Evolutionary conservation across 1,140 invertebrate species (phyloP).

Genomic region (Triops longicaudatus): DNA sequence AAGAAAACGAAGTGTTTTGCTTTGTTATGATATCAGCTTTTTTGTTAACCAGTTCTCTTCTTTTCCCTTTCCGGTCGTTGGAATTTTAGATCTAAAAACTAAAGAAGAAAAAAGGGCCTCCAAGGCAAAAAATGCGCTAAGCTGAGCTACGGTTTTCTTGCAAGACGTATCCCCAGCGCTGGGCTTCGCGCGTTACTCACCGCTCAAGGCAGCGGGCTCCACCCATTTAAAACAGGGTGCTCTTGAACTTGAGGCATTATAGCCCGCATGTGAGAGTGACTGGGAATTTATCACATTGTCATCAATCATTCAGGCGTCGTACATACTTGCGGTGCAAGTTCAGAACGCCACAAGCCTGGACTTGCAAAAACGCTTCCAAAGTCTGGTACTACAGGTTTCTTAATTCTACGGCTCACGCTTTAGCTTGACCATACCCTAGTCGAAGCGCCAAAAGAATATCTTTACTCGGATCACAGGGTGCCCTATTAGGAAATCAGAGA

Average conservation of each 20-base stretch:
- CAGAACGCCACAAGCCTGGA: too few species aligned
- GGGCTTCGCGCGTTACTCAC: not conserved
- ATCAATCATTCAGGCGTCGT: not conserved
- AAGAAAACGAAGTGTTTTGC: not conserved
- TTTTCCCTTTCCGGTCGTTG: not conserved
- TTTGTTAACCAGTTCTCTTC: not conserved
- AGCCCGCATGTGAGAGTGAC: not conserved
- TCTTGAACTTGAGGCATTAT: conserved; percentile 7
- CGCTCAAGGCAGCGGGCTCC: not conserved
- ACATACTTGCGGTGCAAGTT: too few species aligned
- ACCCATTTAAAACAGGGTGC: not conserved
- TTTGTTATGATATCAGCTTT: not conserved
- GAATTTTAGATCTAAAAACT: not conserved
- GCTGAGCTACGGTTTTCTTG: not conserved
- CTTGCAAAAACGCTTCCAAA: too few species aligned
- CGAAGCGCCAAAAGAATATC: too few species aligned
- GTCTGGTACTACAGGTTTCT: too few species aligned
- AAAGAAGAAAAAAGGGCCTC: not conserved
- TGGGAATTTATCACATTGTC: not conserved
- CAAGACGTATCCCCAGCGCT: not conserved
- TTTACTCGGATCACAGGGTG: too few species aligned
- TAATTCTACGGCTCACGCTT: too few species aligned
- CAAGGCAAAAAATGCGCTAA: not conserved
- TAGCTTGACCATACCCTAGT: too few species aligned
- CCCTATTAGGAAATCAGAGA: too few species aligned